Evolutionary conservation across 2,888 invertebrate genomes (phyloP), one percentile per base, ranked within the genome.

Genomic region (Stenchaetothrips biformis): DNA sequence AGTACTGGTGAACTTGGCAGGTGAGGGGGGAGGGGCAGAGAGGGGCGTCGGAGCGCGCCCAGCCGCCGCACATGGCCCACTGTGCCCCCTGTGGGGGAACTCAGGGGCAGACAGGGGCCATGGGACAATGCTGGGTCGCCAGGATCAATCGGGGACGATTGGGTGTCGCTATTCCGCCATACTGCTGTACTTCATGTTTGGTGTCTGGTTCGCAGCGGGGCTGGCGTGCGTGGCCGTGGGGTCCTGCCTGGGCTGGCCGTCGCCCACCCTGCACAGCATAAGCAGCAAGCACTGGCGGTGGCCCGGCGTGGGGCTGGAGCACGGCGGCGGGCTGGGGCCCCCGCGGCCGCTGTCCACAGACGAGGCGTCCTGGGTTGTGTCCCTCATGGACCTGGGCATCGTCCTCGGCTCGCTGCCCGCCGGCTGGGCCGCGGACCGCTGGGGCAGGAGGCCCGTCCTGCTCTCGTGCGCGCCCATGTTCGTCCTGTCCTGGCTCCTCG

Each of bases 341-440:
- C 86, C 86, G 0, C 78, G 86, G 4, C 83, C 82, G 48, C 83
- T 86, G 53, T 85, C 85, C 21, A 81, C 82, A 8, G 85, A 85
- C 80, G 85, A 86, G 79, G 83, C 84, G 79, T 86, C 86, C 0
- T 86, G 86, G 87, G 84, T 87, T 48, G 85, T 86, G 2, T 86
- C 86, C 13, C 53, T 87, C 80, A 86, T 86, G 7, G 85, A 86
- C 78, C 84, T 87, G 80, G 86, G 87, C 4, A 85, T 86, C 0
- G 86, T 86, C 86, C 84, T 86, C 48, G 87, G 87, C 0, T 85
- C 87, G 0, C 86, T 87, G 78, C 81, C 85, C 18, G 86, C 85
- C 2, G 87, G 86, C 25, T 85, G 84, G 74, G 78, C 86, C 9
- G 84, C 86, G 6, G 85, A 86, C 62, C 80, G 80, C 18, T 84